Evolutionary conservation across 1,140 invertebrate species (phyloP).

Genomic region (Cydia splendana): DNA sequence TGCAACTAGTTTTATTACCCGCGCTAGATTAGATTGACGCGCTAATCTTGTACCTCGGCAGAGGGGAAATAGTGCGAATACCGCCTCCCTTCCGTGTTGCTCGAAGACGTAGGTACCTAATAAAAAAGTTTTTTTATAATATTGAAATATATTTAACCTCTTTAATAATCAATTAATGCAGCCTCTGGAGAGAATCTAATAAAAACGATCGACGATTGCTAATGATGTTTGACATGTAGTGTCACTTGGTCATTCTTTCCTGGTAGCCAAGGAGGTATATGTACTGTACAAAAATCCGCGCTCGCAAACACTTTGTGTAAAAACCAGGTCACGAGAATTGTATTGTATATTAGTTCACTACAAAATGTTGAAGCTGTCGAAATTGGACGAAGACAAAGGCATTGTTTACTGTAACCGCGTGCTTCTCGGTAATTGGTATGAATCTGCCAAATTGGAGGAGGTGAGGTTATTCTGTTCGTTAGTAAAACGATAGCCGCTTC

Average conservation of each 20-base stretch:
- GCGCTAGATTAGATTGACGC: no score
- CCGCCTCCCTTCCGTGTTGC: no score
- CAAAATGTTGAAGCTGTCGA: slow-evolving; percentile 42
- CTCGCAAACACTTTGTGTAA: background rate
- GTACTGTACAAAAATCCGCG: background rate
- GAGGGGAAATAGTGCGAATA: no score
- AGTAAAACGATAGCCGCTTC: slow-evolving; percentile 27
- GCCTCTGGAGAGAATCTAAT: no score
- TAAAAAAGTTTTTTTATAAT: no score
- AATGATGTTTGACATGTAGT: no score
- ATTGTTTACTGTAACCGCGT: slow-evolving; percentile 70
- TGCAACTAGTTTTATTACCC: no score
- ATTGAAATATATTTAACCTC: no score
- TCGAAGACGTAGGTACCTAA: no score
- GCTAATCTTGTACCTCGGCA: no score
- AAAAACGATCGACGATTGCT: no score
- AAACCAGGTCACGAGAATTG: background rate
- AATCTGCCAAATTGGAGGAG: slow-evolving; percentile 67
- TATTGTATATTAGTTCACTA: background rate
- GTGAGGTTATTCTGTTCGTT: slow-evolving; percentile 43
- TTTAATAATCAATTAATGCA: no score
- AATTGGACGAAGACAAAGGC: slow-evolving; percentile 64
- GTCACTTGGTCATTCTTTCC: background rate
- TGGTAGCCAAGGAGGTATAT: background rate
- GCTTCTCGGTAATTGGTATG: slow-evolving; percentile 71